Conservation (phyloP, 2,797 vertebrate species). For the Decapterus maruadsi region DNA sequence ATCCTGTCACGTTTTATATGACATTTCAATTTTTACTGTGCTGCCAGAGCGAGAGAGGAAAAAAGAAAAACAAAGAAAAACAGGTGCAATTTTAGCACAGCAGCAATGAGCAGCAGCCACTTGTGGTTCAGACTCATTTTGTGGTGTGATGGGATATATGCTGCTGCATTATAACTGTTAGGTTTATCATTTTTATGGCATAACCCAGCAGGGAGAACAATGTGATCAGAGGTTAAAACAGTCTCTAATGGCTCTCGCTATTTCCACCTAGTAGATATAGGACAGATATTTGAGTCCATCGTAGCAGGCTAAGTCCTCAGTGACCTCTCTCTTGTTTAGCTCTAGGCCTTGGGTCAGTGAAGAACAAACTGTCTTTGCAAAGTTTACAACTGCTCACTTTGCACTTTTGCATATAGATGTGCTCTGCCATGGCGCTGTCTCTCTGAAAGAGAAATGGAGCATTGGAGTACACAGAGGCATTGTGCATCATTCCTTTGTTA, state of each 20-base stretch:
- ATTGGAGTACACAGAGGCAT: slow-evolving; percentile 52
- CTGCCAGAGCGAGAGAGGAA: slow-evolving; percentile 64
- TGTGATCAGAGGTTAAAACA: slow-evolving; percentile 78
- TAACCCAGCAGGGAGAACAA: slow-evolving; percentile 73
- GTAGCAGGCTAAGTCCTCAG: slow-evolving; percentile 76
- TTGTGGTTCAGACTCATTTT: slow-evolving; percentile 78
- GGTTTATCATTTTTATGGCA: slow-evolving; percentile 79
- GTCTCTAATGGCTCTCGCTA: slow-evolving; percentile 73
- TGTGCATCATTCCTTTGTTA: slow-evolving; percentile 70
- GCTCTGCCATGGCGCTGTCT: slow-evolving; percentile 48
- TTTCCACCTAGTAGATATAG: slow-evolving; percentile 77
- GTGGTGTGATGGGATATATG: slow-evolving; percentile 71
- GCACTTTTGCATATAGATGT: slow-evolving; percentile 71
- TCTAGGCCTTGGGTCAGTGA: slow-evolving; percentile 81
- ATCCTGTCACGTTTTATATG: slow-evolving; percentile 84
- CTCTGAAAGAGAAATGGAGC: slow-evolving; percentile 63
- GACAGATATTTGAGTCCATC: slow-evolving; percentile 80
- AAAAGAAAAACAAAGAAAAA: slow-evolving; percentile 79
- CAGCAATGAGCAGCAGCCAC: slow-evolving; percentile 69
- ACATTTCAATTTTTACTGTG: slow-evolving; percentile 84
- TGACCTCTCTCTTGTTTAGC: slow-evolving; percentile 82
- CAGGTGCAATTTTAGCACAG: slow-evolving; percentile 84
- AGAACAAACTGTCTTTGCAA: slow-evolving; percentile 83
- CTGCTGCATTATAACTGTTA: slow-evolving; percentile 71
- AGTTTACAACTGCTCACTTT: slow-evolving; percentile 76